Percentiles rank a stretch among this genome's conserved stretches.
phyloP scores from a whole-genome alignment of 92 coral and sea anemone genomes.

The Parazoanthus atlanticus region DNA sequence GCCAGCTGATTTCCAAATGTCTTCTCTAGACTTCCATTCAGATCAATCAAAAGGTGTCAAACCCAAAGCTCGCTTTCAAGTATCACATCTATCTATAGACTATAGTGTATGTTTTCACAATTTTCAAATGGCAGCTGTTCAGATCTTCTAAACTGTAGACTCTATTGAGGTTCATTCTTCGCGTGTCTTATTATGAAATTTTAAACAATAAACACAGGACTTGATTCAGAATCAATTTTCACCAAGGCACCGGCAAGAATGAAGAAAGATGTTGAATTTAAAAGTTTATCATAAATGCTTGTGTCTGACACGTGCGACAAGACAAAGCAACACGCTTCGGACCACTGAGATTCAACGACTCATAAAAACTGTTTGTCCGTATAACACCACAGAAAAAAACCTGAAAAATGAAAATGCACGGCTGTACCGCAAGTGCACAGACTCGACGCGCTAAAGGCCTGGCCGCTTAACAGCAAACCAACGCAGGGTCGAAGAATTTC shows the following conservation, averaged over 20 bases:
- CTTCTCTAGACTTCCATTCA: neutral
- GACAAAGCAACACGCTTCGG: constrained; percentile 17
- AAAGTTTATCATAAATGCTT: too few species aligned
- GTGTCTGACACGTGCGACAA: constrained; percentile 1
- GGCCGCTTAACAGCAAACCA: too few species aligned
- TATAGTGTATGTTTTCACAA: neutral
- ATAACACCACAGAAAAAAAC: neutral
- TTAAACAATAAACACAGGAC: constrained; percentile 21
- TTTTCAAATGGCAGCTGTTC: constrained; percentile 22
- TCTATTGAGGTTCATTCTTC: neutral
- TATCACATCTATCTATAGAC: neutral
- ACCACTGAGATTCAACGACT: neutral
- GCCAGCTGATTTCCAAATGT: constrained; percentile 37
- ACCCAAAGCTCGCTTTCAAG: neutral
- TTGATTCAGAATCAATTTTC: constrained; percentile 11
- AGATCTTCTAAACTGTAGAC: neutral
- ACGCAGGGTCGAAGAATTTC: too few species aligned
- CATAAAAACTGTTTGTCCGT: neutral
- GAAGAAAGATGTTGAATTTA: constrained; percentile 15
- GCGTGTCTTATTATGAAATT: neutral
- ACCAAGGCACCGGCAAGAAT: constrained; percentile 14
- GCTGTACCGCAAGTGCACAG: neutral
- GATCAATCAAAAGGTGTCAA: constrained; percentile 9
- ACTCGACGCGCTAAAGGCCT: too few species aligned
- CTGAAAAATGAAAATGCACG: neutral